phyloP scores from a whole-genome alignment of 2,888 invertebrate species.

The Rhorus exstirpatorius region DNA sequence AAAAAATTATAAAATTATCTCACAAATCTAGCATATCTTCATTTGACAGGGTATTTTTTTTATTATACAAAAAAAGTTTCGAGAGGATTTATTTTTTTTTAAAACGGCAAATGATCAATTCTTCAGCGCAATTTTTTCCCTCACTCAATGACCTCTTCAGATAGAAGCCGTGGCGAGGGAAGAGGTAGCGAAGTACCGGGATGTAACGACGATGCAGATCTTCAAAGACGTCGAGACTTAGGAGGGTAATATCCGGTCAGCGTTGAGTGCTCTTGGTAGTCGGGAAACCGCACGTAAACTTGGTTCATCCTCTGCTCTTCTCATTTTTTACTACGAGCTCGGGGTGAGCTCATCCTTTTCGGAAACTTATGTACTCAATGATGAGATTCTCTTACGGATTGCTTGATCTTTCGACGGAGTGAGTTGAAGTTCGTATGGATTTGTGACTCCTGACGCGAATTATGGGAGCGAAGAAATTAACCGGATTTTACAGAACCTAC shows the following conservation, averaged over 20 bases:
- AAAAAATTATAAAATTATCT: no score
- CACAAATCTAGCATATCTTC: no score
- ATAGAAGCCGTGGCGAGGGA: background rate
- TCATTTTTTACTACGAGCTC: background rate
- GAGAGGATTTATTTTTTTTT: background rate
- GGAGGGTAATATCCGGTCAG: slow-evolving; percentile 39
- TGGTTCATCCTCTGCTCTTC: slow-evolving; percentile 3
- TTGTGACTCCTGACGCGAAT: slow-evolving; percentile 17
- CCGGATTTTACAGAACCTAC: background rate
- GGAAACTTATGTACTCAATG: slow-evolving; percentile 45
- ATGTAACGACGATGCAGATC: background rate
- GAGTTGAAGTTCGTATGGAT: slow-evolving; percentile 29
- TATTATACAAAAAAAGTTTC: no score
- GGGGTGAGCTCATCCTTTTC: slow-evolving; percentile 16
- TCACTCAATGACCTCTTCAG: background rate
- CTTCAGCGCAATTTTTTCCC: background rate
- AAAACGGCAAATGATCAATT: background rate
- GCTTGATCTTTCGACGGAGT: slow-evolving; percentile 38
- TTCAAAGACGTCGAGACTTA: slow-evolving; percentile 14
- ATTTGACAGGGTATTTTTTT: no score
- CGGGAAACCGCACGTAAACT: slow-evolving; percentile 21
- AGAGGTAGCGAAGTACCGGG: background rate
- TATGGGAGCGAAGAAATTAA: slow-evolving; percentile 1
- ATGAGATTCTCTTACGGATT: slow-evolving; percentile 44
- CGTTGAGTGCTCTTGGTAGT: slow-evolving; percentile 15